Percentiles rank a stretch among this genome's conserved stretches.
These are phyloP conservation scores for Pterocles burchelli DNA, from an alignment of 2,113 vertebrate genomes.

Conservation along the genomic window DNA sequence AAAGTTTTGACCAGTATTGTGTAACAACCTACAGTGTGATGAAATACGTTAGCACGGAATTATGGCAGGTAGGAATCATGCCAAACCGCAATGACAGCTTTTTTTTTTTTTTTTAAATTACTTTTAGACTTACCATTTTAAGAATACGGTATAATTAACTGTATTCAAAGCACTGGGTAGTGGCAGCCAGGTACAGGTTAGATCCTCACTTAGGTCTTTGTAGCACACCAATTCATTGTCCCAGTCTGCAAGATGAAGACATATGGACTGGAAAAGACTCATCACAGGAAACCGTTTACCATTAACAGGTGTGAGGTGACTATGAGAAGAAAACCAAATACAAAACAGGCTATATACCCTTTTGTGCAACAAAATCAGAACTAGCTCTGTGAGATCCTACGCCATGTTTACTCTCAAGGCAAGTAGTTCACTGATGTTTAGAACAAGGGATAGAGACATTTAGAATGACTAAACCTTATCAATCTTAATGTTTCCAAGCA, in stretches of 20 bases:
- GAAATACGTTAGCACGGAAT: not conserved
- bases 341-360: not conserved
- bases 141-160: slow-evolving; percentile 16
- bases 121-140: slow-evolving; percentile 64
- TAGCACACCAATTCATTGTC: slow-evolving; percentile 56
- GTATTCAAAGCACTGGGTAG: not conserved
- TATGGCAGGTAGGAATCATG: not conserved
- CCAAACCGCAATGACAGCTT: not conserved
- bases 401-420: not conserved
- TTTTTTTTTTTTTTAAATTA: not conserved
- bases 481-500: not conserved
- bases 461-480: not conserved
- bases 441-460: not conserved
- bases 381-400: not conserved
- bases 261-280: not conserved
- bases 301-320: not conserved
- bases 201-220: slow-evolving; percentile 5
- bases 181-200: slow-evolving; percentile 56
- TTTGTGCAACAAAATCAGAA: not conserved
- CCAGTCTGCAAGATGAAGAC: slow-evolving; percentile 53
- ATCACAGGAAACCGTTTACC: not conserved
- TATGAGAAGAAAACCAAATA: not conserved
- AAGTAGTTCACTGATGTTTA: not conserved
- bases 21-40: not conserved
- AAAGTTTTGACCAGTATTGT: not conserved